Evolutionary conservation across 1,140 invertebrate species (phyloP), one percentile per base, ranked within the genome.

Genomic region (Gonioctena quinquepunctata): DNA sequence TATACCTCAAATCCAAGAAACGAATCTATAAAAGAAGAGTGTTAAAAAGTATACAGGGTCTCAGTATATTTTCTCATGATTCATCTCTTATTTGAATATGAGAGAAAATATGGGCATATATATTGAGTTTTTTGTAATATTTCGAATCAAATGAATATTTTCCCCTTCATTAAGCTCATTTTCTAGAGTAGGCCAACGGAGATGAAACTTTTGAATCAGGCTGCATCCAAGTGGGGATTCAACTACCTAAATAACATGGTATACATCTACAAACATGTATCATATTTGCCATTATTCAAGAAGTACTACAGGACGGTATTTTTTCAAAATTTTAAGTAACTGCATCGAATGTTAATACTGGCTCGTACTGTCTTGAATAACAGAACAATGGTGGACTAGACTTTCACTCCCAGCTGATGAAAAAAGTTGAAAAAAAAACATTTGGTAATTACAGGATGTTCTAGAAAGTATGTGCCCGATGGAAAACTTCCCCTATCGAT

Each of bases 331-430:
- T 49, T 61, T 68, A 54, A 69, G 42, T 70, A 65, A 49, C 33
- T 69, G 57, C 61, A n/a, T n/a, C n/a, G n/a, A n/a, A n/a, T 68
- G 27, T 66, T 73, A 82, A 82, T 82, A 82, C 78, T 81, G 79
- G 79, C 79, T 80, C 73, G 74, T 76, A 78, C 77, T 78, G 77
- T 76, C 78, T 77, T 74, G 74, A 68, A 67, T 71, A 74, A 74
- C 75, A 66, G 70, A 71, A 72, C 72, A 76, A 74, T 75, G 71
- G 76, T 63, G 67, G 81, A 82, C 81, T 82, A 82, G 81, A 82
- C 72, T 77, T 61, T 69, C 69, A 63, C 67, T 76, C 76, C 76
- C 78, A 75, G 74, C 76, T 75, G 52, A 21, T 16, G 11, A 54
- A 57, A 21, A 54, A 42, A 42, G 11, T 19, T 4, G 18, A 18